Percentiles rank a stretch among this genome's conserved stretches.
Evolutionary conservation across 2,113 vertebrate species (phyloP).

Genomic region (Scomber scombrus): DNA sequence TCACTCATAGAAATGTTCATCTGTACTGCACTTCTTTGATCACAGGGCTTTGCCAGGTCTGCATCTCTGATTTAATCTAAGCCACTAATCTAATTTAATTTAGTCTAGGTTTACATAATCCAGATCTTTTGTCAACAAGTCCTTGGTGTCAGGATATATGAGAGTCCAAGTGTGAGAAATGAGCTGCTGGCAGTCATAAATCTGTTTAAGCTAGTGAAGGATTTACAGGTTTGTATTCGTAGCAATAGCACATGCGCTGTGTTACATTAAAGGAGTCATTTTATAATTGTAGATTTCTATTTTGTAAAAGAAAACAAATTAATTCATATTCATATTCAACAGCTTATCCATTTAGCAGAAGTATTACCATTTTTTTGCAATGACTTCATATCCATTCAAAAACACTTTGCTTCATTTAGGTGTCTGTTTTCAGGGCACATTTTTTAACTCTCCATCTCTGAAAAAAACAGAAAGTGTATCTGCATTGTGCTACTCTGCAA

Average conservation of each 20-base stretch:
- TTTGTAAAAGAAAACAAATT: neutral
- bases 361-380: neutral
- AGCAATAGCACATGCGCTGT: neutral
- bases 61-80: slow-evolving; percentile 14
- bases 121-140: slow-evolving; percentile 21
- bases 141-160: neutral
- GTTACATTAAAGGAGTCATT: neutral
- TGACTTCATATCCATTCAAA: neutral
- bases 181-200: neutral
- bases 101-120: slow-evolving; percentile 12
- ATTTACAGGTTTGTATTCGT: neutral
- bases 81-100: slow-evolving; percentile 24
- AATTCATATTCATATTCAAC: neutral
- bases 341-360: neutral
- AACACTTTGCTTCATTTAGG: neutral
- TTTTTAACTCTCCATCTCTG: neutral
- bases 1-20: neutral
- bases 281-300: neutral
- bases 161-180: slow-evolving; percentile 8
- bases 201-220: neutral
- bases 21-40: slow-evolving; percentile 13
- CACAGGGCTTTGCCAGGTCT: slow-evolving; percentile 4
- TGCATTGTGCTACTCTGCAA: neutral
- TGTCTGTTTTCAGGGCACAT: too few species aligned
- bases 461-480: neutral